Base-by-base conservation (phyloP, 2,888 invertebrate genomes). In the Neocrepidodera transversa region DNA sequence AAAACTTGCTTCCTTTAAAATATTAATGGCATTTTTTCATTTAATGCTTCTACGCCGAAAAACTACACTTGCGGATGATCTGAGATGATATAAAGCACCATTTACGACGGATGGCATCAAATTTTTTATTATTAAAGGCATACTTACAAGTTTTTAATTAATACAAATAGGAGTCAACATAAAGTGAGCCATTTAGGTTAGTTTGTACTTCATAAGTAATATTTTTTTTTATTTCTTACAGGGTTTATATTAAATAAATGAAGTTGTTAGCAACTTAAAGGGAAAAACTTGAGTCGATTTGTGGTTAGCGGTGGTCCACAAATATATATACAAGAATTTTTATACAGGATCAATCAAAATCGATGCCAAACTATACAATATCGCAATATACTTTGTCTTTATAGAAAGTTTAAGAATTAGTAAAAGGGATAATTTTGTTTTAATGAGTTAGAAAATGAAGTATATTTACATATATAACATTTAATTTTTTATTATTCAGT, bases 51-150 rank as follows among this genome's bases (percentile, higher is more conserved):
- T 42, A 42, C 28, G n/a, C 18, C 40, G 7, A 30, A n/a, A n/a
- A 14, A 42, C 50, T 42, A 52, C n/a, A 11, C 30, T 52, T 40
- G 51, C 42, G 30, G 28, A 52, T 28, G 30, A 52, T 52, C 42
- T 42, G 40, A 11, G 45, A 52, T 57, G 61, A 58, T 65, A 54
- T 65, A 67, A 68, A 69, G 69, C 69, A 69, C 67, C 68, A 45
- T 66, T 64, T 66, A 63, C 64, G 56, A 47, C 67, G 69, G 69
- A 69, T 68, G 68, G 67, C 66, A 64, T 68, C 62, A 60, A 61
- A 65, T 60, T 51, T 57, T 57, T 47, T 62, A 62, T 54, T 56
- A 63, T 53, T 68, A 64, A 69, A 69, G 69, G 68, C 67, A 65
- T 52, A 52, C 40, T 52, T 42, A 52, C 30, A 50, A 17, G 11